Conservation (phyloP, 2,113 vertebrate species). For the Calonectris borealis region DNA sequence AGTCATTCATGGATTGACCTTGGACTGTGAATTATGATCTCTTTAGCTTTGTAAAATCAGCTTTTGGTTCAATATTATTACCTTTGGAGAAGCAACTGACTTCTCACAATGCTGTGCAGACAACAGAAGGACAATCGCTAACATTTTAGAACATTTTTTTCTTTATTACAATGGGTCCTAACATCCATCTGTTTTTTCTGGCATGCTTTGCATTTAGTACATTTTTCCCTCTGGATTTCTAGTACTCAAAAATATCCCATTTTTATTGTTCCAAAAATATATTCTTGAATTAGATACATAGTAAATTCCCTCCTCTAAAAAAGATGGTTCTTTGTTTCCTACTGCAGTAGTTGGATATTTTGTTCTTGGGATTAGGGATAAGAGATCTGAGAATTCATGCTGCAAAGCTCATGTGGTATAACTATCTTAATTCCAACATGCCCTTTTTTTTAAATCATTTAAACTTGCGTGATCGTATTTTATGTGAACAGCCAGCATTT, state of each 20-base stretch:
- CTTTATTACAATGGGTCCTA: constrained; percentile 10
- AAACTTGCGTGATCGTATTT: not conserved
- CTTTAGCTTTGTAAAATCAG: not conserved
- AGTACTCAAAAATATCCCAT: not conserved
- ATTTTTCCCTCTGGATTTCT: constrained; percentile 9
- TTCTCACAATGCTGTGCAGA: not conserved
- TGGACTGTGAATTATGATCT: not conserved
- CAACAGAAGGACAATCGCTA: not conserved
- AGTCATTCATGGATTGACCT: not conserved
- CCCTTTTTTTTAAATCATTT: not conserved
- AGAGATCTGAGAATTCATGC: not conserved
- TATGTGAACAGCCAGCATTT: not conserved
- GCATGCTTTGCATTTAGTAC: not conserved
- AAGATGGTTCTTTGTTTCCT: not conserved
- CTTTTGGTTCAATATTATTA: constrained; percentile 5
- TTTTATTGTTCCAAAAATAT: constrained; percentile 30
- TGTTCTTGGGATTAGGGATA: not conserved
- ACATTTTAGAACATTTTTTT: constrained; percentile 24
- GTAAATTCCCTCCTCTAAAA: not conserved
- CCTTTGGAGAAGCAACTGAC: not conserved
- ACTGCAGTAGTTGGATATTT: not conserved
- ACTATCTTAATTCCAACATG: not conserved
- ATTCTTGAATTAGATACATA: not conserved
- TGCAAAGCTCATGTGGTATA: not conserved
- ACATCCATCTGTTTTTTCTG: constrained; percentile 46